Evolutionary conservation across 1,140 invertebrate species (phyloP).

Genomic region (Sweltsa coloradensis): DNA sequence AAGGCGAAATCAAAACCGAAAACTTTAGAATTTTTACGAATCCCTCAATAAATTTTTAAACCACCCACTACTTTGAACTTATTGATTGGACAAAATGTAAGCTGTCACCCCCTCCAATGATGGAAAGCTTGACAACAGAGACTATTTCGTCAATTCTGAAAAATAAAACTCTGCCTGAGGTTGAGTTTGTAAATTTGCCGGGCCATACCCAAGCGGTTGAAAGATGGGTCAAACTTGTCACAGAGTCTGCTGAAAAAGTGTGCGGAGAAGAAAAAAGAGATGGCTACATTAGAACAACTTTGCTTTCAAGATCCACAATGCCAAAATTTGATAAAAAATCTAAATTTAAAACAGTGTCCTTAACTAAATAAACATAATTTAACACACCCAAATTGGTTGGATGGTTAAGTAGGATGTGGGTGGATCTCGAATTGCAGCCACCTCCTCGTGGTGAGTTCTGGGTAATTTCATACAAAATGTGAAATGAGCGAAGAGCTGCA

Average conservation of each 20-base stretch:
- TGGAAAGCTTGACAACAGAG: constrained; percentile 9
- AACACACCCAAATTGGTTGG: constrained; percentile 5
- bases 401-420: constrained; percentile 1
- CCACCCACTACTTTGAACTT: too few relatives aligned
- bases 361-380: constrained; percentile 5
- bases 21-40: not conserved
- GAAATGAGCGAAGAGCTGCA: too few relatives aligned
- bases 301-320: constrained; percentile 13
- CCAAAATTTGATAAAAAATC: constrained; percentile 6
- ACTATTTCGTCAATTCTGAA: constrained; percentile 7
- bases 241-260: constrained; percentile 14
- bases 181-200: constrained; percentile 12
- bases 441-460: too few relatives aligned
- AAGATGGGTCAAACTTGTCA: constrained; percentile 15
- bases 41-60: constrained; percentile 3
- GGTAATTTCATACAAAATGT: too few relatives aligned
- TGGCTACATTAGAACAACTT: constrained; percentile 11
- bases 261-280: constrained; percentile 11
- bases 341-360: not conserved
- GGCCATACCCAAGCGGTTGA: constrained; percentile 16
- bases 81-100: constrained; percentile 6
- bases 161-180: constrained; percentile 1
- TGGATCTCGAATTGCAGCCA: constrained; percentile 6
- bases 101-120: constrained; percentile 4
- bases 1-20: constrained; percentile 2